Percentiles rank a stretch among this genome's conserved stretches.
These are phyloP conservation scores for Cheilosia vulpina DNA, from an alignment of 2,888 invertebrate genomes.

Conservation along the genomic window DNA sequence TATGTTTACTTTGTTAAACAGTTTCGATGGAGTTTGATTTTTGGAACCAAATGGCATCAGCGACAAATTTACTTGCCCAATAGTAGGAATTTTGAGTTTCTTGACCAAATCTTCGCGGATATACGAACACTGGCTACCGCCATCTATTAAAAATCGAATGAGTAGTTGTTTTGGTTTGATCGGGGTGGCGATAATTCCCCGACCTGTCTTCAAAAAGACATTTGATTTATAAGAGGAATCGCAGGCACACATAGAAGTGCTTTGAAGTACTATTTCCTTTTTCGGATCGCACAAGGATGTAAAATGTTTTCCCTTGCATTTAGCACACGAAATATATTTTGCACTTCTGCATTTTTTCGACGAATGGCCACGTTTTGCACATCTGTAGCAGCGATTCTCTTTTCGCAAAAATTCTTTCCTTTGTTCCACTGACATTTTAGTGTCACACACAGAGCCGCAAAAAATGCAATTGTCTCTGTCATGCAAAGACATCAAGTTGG, in stretches of 20 bases:
- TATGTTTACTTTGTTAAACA: too few species aligned
- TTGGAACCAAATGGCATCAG: constrained; percentile 2
- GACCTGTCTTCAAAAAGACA: constrained; percentile 7
- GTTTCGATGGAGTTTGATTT: too few species aligned
- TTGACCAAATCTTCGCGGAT: constrained; percentile 8
- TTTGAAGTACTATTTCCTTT: background rate
- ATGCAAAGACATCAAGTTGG: constrained; percentile 2
- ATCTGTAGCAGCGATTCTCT: background rate
- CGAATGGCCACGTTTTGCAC: constrained; percentile 5
- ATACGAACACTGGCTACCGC: constrained; percentile 5
- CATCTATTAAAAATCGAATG: constrained; percentile 8
- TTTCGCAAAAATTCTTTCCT: constrained; percentile 5
- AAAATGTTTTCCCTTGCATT: constrained; percentile 16
- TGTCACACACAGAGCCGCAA: background rate
- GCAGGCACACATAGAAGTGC: background rate
- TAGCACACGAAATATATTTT: constrained; percentile 6
- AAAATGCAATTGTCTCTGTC: constrained; percentile 3
- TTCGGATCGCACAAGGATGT: constrained; percentile 18
- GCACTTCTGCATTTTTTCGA: constrained; percentile 6
- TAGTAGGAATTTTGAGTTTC: constrained; percentile 3
- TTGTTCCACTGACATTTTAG: background rate
- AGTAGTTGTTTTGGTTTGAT: constrained; percentile 1
- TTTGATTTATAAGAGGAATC: background rate
- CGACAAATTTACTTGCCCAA: background rate
- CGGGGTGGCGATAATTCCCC: background rate